Percentiles rank a stretch among this genome's conserved stretches.
phyloP scores from a whole-genome alignment of 2,797 vertebrate species.

The Muraenolepis orangiensis region DNA sequence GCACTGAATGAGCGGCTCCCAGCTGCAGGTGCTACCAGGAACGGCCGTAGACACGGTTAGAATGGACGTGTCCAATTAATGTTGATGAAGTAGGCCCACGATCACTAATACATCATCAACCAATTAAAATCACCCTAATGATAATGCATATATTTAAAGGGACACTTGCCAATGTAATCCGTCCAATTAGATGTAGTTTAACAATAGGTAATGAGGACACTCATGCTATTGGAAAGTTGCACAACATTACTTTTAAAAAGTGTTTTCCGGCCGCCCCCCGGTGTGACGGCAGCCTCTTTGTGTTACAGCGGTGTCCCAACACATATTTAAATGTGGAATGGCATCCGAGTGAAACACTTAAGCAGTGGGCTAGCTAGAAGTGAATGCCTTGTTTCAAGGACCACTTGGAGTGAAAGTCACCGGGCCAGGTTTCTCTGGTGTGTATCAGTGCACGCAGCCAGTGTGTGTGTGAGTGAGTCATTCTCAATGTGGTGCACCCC shows the following conservation, averaged over 20 bases:
- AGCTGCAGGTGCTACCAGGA: not conserved
- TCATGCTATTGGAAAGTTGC: not conserved
- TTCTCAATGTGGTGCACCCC: not conserved
- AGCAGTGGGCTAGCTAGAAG: not conserved
- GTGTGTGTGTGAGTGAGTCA: not conserved
- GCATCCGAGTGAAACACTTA: not conserved
- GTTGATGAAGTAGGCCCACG: no score
- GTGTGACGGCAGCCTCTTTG: not conserved
- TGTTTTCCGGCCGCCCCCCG: not conserved
- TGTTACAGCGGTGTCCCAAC: not conserved
- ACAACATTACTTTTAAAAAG: not conserved
- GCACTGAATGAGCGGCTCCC: not conserved
- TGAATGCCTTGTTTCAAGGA: not conserved
- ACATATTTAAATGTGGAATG: not conserved
- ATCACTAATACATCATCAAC: not conserved
- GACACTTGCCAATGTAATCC: not conserved
- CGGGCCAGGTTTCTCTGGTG: not conserved
- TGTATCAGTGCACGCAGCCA: not conserved
- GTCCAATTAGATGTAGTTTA: not conserved
- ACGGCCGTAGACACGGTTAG: not conserved
- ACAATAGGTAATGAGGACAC: not conserved
- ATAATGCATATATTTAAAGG: no score
- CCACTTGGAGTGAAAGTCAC: not conserved
- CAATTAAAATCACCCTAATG: not conserved
- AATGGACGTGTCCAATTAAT: no score